Percentiles rank a stretch among this genome's conserved stretches.
Evolutionary conservation across 2,113 vertebrate genomes (phyloP).

Genomic region (Rhea pennata): DNA sequence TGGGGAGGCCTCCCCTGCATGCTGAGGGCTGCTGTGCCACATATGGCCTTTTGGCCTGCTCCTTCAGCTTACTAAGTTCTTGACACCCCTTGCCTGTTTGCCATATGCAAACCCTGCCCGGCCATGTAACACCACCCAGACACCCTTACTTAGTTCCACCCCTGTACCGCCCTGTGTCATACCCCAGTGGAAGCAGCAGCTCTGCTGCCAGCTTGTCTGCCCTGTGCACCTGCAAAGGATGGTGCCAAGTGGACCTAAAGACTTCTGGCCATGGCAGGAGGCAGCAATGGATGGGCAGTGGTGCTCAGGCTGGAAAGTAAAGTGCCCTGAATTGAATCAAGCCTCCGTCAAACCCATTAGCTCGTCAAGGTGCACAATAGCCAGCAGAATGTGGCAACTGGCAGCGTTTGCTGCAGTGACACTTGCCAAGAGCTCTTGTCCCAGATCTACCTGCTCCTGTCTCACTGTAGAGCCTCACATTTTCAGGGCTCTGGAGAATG

Average conservation of each 20-base stretch:
- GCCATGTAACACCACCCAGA: not conserved
- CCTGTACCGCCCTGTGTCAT: not conserved
- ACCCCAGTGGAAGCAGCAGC: not conserved
- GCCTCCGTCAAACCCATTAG: not conserved
- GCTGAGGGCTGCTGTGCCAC: not conserved
- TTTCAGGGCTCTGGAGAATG: not conserved
- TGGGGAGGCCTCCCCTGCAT: not conserved
- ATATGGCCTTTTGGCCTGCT: not conserved
- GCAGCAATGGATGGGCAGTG: not conserved
- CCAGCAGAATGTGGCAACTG: fast-evolving
- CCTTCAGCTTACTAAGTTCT: not conserved
- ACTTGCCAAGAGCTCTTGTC: not conserved
- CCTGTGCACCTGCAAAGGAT: too few relatives aligned
- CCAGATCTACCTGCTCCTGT: not conserved
- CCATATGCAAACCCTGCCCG: not conserved
- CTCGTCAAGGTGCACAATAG: fast-evolving
- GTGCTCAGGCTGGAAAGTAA: not conserved
- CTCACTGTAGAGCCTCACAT: not conserved
- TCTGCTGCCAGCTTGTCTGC: not conserved
- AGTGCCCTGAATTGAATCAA: not conserved
- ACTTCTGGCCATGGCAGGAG: fast-evolving
- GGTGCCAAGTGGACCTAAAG: too few relatives aligned
- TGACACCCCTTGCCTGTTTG: fast-evolving
- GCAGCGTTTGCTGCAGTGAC: not conserved
- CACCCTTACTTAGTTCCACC: not conserved